These are phyloP conservation scores for Hystrix brachyura DNA, from an alignment of 2,113 vertebrate species.

Conservation along the genomic window DNA sequence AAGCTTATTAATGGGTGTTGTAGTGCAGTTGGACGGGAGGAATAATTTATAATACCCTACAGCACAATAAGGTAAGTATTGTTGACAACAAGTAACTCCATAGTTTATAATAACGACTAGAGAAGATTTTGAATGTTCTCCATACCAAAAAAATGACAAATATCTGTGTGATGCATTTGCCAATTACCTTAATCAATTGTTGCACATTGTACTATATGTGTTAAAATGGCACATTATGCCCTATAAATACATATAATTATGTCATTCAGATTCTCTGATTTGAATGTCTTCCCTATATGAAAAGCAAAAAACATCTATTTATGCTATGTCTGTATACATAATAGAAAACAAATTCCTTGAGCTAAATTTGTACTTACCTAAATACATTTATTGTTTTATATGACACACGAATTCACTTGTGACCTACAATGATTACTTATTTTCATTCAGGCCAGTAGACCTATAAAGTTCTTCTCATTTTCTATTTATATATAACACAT, in stretches of 20 bases:
- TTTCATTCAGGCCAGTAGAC: background rate
- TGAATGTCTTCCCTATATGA: background rate
- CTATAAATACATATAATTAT: background rate
- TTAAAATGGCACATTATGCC: background rate
- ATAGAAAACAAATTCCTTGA: background rate
- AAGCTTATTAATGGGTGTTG: background rate
- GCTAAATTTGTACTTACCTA: constrained; percentile 3
- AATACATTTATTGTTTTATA: background rate
- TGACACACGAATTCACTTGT: background rate
- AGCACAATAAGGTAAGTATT: background rate
- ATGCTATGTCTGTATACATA: background rate
- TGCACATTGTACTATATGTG: background rate
- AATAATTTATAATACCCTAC: background rate
- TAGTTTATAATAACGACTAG: background rate
- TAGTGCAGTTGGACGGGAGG: background rate
- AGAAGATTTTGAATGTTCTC: background rate
- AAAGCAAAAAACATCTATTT: background rate
- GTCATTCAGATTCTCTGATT: background rate
- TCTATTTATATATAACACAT: constrained; percentile 32
- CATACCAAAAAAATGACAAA: background rate
- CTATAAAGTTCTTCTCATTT: background rate
- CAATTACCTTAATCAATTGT: background rate
- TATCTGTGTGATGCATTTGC: background rate
- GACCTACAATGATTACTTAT: constrained; percentile 23
- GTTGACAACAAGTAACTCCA: background rate